Base-by-base conservation (phyloP, 2,797 vertebrate species). In the Euphonia xanthogaster region DNA sequence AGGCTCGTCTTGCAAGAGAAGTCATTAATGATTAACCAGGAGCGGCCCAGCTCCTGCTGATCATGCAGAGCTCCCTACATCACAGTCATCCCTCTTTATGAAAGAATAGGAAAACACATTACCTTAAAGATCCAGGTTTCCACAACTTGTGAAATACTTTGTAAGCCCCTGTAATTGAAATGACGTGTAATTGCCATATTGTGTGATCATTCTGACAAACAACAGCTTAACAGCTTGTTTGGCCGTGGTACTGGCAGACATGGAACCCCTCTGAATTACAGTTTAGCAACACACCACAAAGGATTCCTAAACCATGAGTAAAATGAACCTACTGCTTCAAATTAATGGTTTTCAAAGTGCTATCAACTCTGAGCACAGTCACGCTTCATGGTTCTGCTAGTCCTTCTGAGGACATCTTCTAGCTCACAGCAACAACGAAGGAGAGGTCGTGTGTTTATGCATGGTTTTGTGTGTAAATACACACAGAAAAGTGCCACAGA, bases 111-210 rank as follows among this genome's bases (percentile, higher is more conserved):
- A 51, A 76, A 86, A 77, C 40, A 57, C 55, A 42, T 97, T 95
- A 99, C 99, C 99, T 99, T 91, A 99, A 90, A 50, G 97, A 97
- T 40, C 66, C 98, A 74, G 98, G 96, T 95, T 98, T 99, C 95
- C 97, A 95, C 71, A 97, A 97, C 94, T 97, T 98, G 95, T 98
- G 98, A 93, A 99, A 98, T 78, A 98, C 98, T 95, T 98, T 98
- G 97, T 99, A 99, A 80, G 97, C 96, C 53, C 99, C 99, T 99
- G 97, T 76, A 98, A 98, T 97, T 47, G 58, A 97, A 97, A 94
- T 31, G 73, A 94, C 54, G 4, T 42, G 60, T 94, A 78, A 96
- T 30, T 80, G 42, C 27, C 33, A 10, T 37, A 79, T 33, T 9
- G 1, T 55, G 40, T 18, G 27, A 84, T 80, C 70, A 40, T 60